phyloP scores from a whole-genome alignment of 2,888 invertebrate genomes.

The Smittia aterrima region DNA sequence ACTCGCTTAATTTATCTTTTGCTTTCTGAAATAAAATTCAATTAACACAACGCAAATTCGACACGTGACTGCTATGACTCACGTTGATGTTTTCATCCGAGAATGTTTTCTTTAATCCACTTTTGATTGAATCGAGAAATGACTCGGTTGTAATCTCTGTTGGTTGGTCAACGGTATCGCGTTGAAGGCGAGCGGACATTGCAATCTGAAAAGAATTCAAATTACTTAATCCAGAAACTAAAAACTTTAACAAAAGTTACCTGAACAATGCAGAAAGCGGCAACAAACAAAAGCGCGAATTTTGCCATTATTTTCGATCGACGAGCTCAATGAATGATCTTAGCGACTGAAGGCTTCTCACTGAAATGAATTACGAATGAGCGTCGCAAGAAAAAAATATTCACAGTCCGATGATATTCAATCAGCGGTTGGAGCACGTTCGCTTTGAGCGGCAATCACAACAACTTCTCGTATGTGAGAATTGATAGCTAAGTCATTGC shows the following conservation, averaged over 20 bases:
- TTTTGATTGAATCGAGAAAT: constrained; percentile 3
- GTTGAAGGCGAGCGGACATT: background rate
- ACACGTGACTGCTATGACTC: background rate
- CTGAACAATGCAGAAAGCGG: constrained; percentile 24
- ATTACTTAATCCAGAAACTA: background rate
- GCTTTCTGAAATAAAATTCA: background rate
- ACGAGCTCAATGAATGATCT: background rate
- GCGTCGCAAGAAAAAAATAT: background rate
- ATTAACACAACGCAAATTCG: background rate
- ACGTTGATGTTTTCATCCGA: constrained; percentile 9
- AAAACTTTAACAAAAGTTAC: constrained; percentile 3
- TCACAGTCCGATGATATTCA: background rate
- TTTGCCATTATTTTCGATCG: constrained; percentile 35
- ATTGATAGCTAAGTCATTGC: background rate
- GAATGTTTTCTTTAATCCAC: constrained; percentile 9
- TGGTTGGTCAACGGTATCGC: background rate
- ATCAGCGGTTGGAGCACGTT: background rate
- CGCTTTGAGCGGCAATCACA: background rate
- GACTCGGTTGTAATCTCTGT: background rate
- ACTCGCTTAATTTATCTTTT: background rate
- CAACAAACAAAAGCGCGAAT: constrained; percentile 22
- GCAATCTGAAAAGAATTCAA: background rate
- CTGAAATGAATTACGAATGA: constrained; percentile 17
- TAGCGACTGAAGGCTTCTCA: background rate
- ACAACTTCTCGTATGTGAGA: background rate